Percentiles rank a stretch among this genome's conserved stretches.
Conservation (phyloP, 2,888 invertebrate genomes). For the Scrobipalpa atriplicella region DNA sequence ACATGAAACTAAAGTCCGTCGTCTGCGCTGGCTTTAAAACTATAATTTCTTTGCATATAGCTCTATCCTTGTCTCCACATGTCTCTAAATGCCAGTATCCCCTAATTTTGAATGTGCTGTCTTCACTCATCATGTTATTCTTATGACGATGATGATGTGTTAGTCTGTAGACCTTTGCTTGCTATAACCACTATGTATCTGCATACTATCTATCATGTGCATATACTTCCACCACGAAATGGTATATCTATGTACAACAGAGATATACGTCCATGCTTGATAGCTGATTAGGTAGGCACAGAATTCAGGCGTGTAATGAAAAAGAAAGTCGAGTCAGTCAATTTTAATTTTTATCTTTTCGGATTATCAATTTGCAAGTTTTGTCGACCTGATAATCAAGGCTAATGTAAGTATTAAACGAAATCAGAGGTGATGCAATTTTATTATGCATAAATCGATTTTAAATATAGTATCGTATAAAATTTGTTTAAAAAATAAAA, state of each 20-base stretch:
- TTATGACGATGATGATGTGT: background rate
- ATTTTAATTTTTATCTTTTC: background rate
- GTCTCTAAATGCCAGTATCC: background rate
- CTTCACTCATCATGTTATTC: constrained; percentile 70
- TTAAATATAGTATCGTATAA: too few relatives aligned
- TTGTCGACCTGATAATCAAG: too few relatives aligned
- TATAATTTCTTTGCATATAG: background rate
- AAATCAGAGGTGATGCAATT: too few relatives aligned
- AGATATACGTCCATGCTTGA: constrained; percentile 14
- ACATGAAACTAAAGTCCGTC: background rate
- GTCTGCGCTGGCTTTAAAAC: background rate
- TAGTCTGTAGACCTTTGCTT: background rate
- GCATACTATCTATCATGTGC: background rate
- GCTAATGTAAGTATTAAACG: background rate
- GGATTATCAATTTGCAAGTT: too few relatives aligned
- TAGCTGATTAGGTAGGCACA: constrained; percentile 1
- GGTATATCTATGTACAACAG: constrained; percentile 8
- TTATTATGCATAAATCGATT: too few relatives aligned
- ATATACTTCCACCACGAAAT: constrained; percentile 20
- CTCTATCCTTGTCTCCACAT: constrained; percentile 3
- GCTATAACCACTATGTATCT: background rate
- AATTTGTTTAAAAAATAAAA: too few relatives aligned
- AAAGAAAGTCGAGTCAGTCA: constrained; percentile 16
- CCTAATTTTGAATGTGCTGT: constrained; percentile 56
- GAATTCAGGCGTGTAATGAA: constrained; percentile 5